A percentile compares a stretch with the other conserved stretches of the same genome.
Evolutionary conservation across 2,113 vertebrate species (phyloP).

Genomic region (Sceloporus tristichus): DNA sequence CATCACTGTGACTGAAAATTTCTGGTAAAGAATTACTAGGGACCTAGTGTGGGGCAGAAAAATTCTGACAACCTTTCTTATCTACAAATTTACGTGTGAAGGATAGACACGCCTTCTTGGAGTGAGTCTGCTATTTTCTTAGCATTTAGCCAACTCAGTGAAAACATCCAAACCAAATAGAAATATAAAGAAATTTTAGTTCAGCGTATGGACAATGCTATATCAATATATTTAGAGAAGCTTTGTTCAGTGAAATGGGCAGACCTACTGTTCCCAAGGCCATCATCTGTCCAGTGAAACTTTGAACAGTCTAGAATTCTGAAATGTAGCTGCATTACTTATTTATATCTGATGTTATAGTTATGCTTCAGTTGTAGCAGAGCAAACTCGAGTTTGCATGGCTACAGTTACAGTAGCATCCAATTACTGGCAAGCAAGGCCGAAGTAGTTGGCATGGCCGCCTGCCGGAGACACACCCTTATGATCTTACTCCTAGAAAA

Average conservation of each 20-base stretch:
- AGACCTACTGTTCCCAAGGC: too few species aligned
- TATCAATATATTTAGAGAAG: neutral
- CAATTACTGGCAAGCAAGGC: neutral
- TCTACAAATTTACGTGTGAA: neutral
- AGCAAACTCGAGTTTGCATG: neutral
- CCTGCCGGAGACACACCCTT: neutral
- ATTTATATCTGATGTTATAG: conserved; percentile 4
- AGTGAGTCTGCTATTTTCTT: neutral
- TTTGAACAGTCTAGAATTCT: neutral
- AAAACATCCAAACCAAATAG: neutral
- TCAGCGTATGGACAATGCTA: neutral
- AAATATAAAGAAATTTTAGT: neutral
- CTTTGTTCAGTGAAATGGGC: neutral
- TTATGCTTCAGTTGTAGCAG: neutral
- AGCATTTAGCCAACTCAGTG: neutral
- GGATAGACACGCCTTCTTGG: neutral
- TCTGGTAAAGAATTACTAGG: neutral
- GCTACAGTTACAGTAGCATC: conserved; percentile 7
- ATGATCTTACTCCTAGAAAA: neutral
- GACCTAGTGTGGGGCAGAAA: neutral
- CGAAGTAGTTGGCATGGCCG: neutral
- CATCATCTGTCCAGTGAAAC: neutral
- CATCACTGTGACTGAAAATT: neutral
- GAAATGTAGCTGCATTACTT: neutral
- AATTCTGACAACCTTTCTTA: neutral